Evolutionary conservation across 2,888 invertebrate genomes (phyloP), one percentile per base, ranked within the genome.

Genomic region (Sisyra terminalis): DNA sequence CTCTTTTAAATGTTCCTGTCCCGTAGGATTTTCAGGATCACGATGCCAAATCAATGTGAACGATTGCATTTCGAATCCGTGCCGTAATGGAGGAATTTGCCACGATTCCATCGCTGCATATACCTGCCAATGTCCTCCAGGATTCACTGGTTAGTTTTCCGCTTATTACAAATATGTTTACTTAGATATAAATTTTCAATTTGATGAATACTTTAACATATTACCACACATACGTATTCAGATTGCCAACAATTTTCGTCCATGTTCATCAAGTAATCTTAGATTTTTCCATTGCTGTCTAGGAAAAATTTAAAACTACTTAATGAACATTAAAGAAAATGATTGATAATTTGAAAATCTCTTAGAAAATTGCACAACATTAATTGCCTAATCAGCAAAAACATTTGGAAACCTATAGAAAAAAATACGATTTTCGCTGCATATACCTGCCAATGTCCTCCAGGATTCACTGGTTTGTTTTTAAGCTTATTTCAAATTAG

Each of bases 41-140:
- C 74, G 86, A 30, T 89, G 89, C 55, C 87, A 89, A 59, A 83
- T 80, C 44, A 89, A 90, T 66, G 87, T 89, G 55, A 89, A 90
- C 55, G 89, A 90, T 57, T 90, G 90, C 58, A 74, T 80, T 1
- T 85, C 84, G 2, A 80, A 78, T 47, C 90, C 93, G 0, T 94
- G 94, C 57, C 76, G 85, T 2, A 92, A 94, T 55, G 87, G 87
- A 7, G 88, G 88, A 3, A 77, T 75, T 3, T 93, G 93, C 52
- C 82, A 80, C 41, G 92, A 93, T 60, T 79, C 83, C 10, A 82
- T 92, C 46, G 89, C 90, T 14, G 82, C 83, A 31, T 94, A 92
- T 63, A 81, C 82, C 2, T 96, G 94, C 63, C 81, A 87, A 52
- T 94, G 94, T 57, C 86, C 83, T 2, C 78, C 85, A 7, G 89